Base-by-base conservation (phyloP, 2,113 vertebrate genomes). In the Opisthocomus hoazin region DNA sequence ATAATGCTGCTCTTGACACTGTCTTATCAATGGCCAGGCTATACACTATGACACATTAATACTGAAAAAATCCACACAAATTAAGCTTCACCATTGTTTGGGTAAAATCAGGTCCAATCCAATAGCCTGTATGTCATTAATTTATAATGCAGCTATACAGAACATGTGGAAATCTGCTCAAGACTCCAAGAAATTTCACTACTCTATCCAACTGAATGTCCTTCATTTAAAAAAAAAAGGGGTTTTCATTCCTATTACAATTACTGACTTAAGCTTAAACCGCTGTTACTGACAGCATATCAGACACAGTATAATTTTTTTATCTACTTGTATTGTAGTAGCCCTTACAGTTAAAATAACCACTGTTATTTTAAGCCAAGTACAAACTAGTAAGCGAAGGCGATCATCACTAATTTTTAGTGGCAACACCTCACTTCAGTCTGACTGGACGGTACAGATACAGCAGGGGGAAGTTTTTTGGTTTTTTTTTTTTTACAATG, bases 181-280 rank as follows among this genome's bases (percentile, higher is more conserved):
- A 68, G 16, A n/a, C 22, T 61, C 19, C 56, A 46, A 58, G 24
- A 39, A 90, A 81, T 83, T 73, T 90, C 75, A 77, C 24, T 90
- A 45, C 15, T 73, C 19, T 63, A 22, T n/a, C 50, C 50, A 88
- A 70, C 1, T 30, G 5, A 7, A 53, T 39, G 26, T 12, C 32
- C 21, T 37, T 30, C 20, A 22, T 61, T 56, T 24, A 9, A 30
- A 61, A 53, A 41, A 29, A 50, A 34, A 41, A 30, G 19, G 20
- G 3, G 2, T 1, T 5, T 60, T 73, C 2, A 78, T 15, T 66
- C 0, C 0, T 58, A 50, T 54, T 82, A 86, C 27, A 60, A 56
- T 39, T 77, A 48, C 46, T 71, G 26, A 85, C 36, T 68, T 54
- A 45, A 76, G 32, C 30, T 92, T 57, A 60, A 90, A 74, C 17